These are phyloP conservation scores for Aldrovandia affinis DNA, from an alignment of 2,797 vertebrate species.

Conservation along the genomic window DNA sequence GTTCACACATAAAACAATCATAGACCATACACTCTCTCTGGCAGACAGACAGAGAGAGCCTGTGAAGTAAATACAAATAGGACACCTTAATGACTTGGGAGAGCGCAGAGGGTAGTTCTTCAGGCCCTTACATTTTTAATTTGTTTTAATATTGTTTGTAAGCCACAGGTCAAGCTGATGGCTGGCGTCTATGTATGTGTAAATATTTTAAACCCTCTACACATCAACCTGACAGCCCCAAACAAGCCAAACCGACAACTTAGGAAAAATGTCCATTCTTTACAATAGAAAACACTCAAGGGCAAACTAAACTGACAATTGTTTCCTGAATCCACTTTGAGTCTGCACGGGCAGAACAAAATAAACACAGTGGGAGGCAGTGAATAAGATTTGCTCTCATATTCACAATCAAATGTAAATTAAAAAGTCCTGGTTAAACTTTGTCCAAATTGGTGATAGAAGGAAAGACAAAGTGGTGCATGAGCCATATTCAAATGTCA, in stretches of 20 bases:
- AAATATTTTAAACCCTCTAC: not conserved
- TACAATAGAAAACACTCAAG: not conserved
- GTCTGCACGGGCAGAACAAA: not conserved
- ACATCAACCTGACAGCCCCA: not conserved
- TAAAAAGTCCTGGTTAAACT: not conserved
- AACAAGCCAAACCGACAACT: not conserved
- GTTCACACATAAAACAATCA: constrained; percentile 2
- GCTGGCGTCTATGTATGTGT: not conserved
- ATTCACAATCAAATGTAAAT: not conserved
- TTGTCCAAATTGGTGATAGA: not conserved
- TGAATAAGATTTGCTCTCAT: not conserved
- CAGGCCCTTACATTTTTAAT: not conserved
- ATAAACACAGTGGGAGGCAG: not conserved
- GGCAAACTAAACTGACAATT: not conserved
- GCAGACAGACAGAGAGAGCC: not conserved
- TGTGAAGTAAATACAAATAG: constrained; percentile 35
- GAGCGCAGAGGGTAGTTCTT: not conserved
- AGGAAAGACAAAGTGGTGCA: not conserved
- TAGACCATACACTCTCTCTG: not conserved
- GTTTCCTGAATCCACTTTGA: not conserved
- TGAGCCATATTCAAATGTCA: not conserved
- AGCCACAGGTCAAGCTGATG: not conserved
- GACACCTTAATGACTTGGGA: not conserved
- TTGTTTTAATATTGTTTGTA: constrained; percentile 2
- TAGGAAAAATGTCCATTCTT: not conserved